A percentile compares a stretch with the other conserved stretches of the same genome.
Evolutionary conservation across 1,140 invertebrate species (phyloP).

Genomic region (Drosophila bocki): DNA sequence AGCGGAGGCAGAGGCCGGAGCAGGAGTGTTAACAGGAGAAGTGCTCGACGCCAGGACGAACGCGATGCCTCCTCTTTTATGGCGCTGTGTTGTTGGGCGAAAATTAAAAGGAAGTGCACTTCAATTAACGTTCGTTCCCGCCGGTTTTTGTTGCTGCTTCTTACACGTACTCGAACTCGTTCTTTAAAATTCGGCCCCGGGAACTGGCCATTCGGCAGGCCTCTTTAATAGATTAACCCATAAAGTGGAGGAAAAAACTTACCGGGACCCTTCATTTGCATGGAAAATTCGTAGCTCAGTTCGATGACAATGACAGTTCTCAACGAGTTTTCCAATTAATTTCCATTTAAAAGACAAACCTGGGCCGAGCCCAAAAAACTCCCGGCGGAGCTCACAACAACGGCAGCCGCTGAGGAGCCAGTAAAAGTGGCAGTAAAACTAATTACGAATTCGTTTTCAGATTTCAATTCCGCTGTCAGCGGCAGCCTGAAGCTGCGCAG

Average conservation of each 20-base stretch:
- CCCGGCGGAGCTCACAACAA: slow-evolving; percentile 41
- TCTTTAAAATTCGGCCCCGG: slow-evolving; percentile 5
- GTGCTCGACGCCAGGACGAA: slow-evolving; percentile 14
- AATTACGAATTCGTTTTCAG: slow-evolving; percentile 84
- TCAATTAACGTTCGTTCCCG: slow-evolving; percentile 65
- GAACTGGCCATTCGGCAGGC: background rate
- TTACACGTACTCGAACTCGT: background rate
- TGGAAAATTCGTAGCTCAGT: slow-evolving; percentile 10
- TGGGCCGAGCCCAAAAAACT: slow-evolving; percentile 45
- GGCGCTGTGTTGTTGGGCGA: slow-evolving; percentile 57
- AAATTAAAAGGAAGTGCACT: slow-evolving; percentile 80
- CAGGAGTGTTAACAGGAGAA: slow-evolving; percentile 23
- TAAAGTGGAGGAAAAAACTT: background rate
- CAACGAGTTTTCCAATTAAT: slow-evolving; percentile 79
- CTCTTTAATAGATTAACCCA: slow-evolving; percentile 23
- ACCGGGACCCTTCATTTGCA: slow-evolving; percentile 17
- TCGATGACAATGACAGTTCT: slow-evolving; percentile 53
- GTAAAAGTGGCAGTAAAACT: slow-evolving; percentile 79
- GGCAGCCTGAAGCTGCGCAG: slow-evolving; percentile 49
- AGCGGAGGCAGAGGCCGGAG: slow-evolving; percentile 21
- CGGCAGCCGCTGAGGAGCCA: slow-evolving; percentile 16
- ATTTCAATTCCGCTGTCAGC: slow-evolving; percentile 79
- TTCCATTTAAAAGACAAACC: slow-evolving; percentile 56
- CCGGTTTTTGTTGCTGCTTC: slow-evolving; percentile 9
- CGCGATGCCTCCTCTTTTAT: slow-evolving; percentile 19